Percentiles rank a stretch among this genome's conserved stretches.
Evolutionary conservation across 2,113 vertebrate species (phyloP).

Genomic region (Mystacornis crossleyi): DNA sequence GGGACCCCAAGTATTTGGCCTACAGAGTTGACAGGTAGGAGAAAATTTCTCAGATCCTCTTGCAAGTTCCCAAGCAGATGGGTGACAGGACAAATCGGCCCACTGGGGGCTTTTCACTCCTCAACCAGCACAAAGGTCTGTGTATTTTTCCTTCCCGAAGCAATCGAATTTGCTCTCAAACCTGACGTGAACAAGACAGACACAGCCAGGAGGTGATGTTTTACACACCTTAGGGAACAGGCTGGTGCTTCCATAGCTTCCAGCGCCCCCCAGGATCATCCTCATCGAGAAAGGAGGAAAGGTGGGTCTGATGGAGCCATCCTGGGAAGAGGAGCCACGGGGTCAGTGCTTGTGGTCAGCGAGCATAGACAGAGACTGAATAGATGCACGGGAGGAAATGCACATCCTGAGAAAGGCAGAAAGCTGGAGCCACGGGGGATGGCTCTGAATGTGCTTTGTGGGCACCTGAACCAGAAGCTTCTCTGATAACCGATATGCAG

Average conservation of each 20-base stretch:
- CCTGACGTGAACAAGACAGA: neutral
- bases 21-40: neutral
- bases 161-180: neutral
- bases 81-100: neutral
- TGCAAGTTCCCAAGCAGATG: neutral
- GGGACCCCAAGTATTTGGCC: neutral
- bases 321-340: neutral
- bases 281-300: neutral
- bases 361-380: neutral
- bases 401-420: neutral
- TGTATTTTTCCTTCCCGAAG: neutral
- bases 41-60: neutral
- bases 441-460: neutral
- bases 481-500: neutral
- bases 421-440: neutral
- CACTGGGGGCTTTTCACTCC: neutral
- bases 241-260: neutral
- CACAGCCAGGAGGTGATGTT: neutral
- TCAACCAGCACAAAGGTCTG: neutral
- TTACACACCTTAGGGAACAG: neutral
- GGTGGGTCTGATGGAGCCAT: neutral
- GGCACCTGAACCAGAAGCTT: neutral
- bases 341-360: neutral
- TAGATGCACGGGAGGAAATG: neutral
- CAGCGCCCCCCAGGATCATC: neutral